A percentile compares a stretch with the other conserved stretches of the same genome.
phyloP scores from a whole-genome alignment of 2,113 vertebrate species.

The Bufo gargarizans region DNA sequence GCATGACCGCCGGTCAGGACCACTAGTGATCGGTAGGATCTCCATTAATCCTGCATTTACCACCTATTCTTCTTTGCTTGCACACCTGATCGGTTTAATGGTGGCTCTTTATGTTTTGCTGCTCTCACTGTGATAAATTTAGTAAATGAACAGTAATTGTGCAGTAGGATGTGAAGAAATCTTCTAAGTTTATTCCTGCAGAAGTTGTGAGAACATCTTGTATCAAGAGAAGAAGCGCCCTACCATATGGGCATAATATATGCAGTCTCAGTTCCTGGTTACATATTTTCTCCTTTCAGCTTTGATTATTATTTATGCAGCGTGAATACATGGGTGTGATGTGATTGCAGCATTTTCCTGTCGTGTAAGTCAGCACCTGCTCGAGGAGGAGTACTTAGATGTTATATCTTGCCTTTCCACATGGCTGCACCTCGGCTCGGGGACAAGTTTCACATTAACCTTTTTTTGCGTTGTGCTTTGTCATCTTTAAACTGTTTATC shows the following conservation, averaged over 20 bases:
- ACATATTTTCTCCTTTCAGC: background rate
- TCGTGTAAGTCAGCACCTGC: background rate
- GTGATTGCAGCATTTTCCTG: background rate
- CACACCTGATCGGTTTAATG: too few species aligned
- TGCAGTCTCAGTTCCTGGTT: background rate
- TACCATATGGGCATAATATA: background rate
- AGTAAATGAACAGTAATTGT: background rate
- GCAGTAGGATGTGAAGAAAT: background rate
- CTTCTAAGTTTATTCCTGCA: background rate
- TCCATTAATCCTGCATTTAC: too few species aligned
- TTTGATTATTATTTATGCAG: constrained; percentile 1
- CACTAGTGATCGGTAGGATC: too few species aligned
- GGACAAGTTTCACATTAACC: background rate
- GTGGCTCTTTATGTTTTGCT: background rate
- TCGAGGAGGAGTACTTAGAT: background rate
- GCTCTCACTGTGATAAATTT: background rate
- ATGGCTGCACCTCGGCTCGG: background rate
- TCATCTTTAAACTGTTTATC: background rate
- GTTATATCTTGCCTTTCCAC: background rate
- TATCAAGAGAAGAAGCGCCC: too few species aligned
- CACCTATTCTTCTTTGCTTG: too few species aligned
- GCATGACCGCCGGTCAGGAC: too few species aligned
- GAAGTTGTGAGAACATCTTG: background rate
- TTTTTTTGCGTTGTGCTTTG: background rate
- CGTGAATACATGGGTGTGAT: background rate